Conservation (phyloP, 92 coral and sea anemone species). For the Desmophyllum pertusum region DNA sequence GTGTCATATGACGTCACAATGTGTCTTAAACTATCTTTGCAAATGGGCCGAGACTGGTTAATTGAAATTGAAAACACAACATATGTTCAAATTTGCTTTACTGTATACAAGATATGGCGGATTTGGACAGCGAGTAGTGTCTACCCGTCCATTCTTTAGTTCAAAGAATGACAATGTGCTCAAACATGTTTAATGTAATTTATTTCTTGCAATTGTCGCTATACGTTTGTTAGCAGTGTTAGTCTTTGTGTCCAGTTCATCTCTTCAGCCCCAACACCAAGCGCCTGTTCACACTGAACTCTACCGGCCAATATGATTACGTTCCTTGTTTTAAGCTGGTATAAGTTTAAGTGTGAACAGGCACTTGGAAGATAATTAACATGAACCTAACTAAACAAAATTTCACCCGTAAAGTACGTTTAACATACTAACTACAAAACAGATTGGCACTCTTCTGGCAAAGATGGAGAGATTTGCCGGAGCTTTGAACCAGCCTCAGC, state of each 20-base stretch:
- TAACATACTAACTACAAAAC: not conserved
- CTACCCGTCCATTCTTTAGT: no score
- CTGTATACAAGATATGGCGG: no score
- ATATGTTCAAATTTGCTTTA: no score
- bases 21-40: no score
- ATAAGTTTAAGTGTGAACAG: not conserved
- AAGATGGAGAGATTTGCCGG: not conserved
- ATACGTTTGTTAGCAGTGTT: not conserved
- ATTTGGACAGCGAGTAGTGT: no score
- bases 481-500: not conserved
- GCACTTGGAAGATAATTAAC: not conserved
- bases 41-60: no score
- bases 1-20: no score
- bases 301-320: not conserved
- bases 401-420: not conserved
- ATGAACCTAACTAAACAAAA: not conserved
- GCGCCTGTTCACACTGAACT: not conserved
- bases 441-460: not conserved
- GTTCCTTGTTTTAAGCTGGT: not conserved
- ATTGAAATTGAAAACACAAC: no score
- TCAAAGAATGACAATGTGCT: no score
- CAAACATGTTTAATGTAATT: not conserved
- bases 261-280: not conserved
- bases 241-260: not conserved
- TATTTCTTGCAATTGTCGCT: not conserved